Percentiles rank a stretch among this genome's conserved stretches.
These are phyloP conservation scores for Allygus modestus DNA, from an alignment of 2,888 invertebrate genomes.

Conservation along the genomic window DNA sequence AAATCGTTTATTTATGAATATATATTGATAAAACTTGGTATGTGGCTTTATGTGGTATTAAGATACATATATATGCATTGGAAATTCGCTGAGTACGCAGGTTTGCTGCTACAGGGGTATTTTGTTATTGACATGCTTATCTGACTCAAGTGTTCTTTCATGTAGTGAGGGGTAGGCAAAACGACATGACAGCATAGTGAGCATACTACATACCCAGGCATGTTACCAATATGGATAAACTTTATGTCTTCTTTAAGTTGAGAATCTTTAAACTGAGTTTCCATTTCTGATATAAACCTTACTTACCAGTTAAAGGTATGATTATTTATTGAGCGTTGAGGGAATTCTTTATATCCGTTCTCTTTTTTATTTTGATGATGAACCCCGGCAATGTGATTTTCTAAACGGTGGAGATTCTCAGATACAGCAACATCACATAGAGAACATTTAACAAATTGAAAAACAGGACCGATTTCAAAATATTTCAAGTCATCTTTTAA, in stretches of 20 bases:
- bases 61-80: too few species aligned
- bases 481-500: constrained; percentile 19
- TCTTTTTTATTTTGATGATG: neutral
- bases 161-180: neutral
- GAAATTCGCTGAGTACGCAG: too few species aligned
- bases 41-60: too few species aligned
- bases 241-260: constrained; percentile 5
- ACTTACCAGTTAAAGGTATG: neutral
- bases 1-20: too few species aligned
- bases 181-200: neutral
- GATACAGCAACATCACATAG: constrained; percentile 3
- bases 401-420: neutral
- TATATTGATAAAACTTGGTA: too few species aligned
- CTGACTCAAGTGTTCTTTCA: neutral
- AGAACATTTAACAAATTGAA: constrained; percentile 5
- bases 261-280: neutral
- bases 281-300: neutral
- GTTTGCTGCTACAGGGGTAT: too few species aligned
- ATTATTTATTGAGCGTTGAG: neutral
- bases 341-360: neutral
- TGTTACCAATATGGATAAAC: neutral
- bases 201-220: constrained; percentile 26
- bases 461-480: constrained; percentile 40
- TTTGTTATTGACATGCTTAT: neutral
- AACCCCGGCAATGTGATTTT: neutral